These are phyloP conservation scores for Eurosta solidaginis DNA, from an alignment of 1,140 invertebrate species.

Conservation along the genomic window DNA sequence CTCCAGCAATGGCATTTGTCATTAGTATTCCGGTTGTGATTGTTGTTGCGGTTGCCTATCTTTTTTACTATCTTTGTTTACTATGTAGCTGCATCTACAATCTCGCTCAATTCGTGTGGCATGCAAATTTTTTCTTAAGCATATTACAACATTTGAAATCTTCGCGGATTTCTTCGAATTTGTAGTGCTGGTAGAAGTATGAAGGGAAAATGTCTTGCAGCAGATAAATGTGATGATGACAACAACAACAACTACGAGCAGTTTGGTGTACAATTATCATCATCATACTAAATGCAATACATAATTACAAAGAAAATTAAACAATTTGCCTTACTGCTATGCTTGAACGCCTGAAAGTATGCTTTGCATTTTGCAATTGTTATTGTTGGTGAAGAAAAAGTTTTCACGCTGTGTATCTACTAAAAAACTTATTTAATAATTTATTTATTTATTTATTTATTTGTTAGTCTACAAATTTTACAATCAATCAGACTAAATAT, in stretches of 20 bases:
- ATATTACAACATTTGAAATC: background rate
- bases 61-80: background rate
- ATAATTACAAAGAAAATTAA: conserved; percentile 1
- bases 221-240: background rate
- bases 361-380: too few relatives aligned
- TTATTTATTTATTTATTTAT: too few relatives aligned
- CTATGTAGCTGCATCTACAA: too few relatives aligned
- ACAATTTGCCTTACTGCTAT: background rate
- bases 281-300: background rate
- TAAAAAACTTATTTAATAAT: too few relatives aligned
- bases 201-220: background rate
- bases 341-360: background rate
- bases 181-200: too few relatives aligned
- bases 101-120: background rate
- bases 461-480: too few relatives aligned
- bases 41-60: background rate
- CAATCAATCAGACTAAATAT: too few relatives aligned
- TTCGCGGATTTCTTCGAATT: too few relatives aligned
- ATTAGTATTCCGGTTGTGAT: background rate
- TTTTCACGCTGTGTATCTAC: background rate
- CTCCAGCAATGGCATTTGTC: background rate
- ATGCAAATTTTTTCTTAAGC: conserved; percentile 21
- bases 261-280: conserved; percentile 13
- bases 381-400: background rate
- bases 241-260: background rate